Evolutionary conservation across 2,797 vertebrate genomes (phyloP), one percentile per base, ranked within the genome.

Genomic region (Lithobates sylvaticus): DNA sequence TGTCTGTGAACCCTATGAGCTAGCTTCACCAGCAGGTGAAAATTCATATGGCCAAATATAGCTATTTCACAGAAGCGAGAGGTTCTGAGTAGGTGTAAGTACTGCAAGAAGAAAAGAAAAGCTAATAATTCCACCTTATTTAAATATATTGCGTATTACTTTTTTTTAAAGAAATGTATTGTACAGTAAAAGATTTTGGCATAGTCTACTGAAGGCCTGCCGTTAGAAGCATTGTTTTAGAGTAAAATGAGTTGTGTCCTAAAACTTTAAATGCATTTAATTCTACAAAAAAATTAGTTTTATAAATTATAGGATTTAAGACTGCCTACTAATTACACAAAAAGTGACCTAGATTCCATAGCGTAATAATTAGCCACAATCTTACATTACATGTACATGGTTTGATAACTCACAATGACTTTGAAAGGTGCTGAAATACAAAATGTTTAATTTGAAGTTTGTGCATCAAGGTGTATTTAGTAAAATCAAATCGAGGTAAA

Each of bases 11-110:
- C 72, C 65, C 61, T 75, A 79, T 81, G 76, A 81, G 71, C 27
- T 44, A 39, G 42, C 76, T 34, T 47, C 75, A 50, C 61, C 86
- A 83, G 86, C 86, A 79, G 68, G 86, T 58, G 44, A 78, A 74
- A 27, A 83, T 78, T 78, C 64, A 34, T 87, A 75, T 54, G 75
- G 81, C 69, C 81, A 87, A 87, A 87, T 87, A 87, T 87, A 87
- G 81, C 39, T 71, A 1, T 67, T 68, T 50, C 74, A 77, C 44
- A 82, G 44, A 67, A 86, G 29, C 23, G 64, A 76, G 18, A 42
- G 72, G 39, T 58, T 78, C 73, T 73, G 80, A 86, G 80, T 78
- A 83, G 86, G 86, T 68, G 69, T 76, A 77, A 78, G n/a, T 69
- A 76, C 58, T 32, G 68, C 21, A n/a, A 54, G 27, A 50, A 78